These are phyloP conservation scores for Cactoblastis cactorum DNA, from an alignment of 2,888 invertebrate species.

Conservation along the genomic window DNA sequence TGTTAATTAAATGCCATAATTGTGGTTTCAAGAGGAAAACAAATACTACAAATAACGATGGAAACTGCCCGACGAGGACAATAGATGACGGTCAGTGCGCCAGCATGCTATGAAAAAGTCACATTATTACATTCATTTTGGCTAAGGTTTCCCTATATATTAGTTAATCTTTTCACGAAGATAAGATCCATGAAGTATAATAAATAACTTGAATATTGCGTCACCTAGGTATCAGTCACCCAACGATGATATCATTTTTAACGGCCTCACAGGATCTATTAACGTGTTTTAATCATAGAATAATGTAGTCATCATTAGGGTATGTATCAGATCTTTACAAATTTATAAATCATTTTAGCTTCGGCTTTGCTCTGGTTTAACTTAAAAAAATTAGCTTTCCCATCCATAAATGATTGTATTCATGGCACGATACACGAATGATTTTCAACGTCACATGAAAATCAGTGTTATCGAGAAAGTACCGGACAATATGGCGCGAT, in stretches of 20 bases:
- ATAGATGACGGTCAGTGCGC: conserved; percentile 35
- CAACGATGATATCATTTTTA: conserved; percentile 17
- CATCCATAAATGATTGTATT: too few species aligned
- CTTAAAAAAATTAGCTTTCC: too few species aligned
- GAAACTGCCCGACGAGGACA: conserved; percentile 26
- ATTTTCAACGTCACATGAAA: neutral
- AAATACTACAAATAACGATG: conserved; percentile 36
- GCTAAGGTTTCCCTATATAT: neutral
- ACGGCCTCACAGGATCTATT: conserved; percentile 13
- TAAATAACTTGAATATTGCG: conserved; percentile 4
- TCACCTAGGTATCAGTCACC: conserved; percentile 5
- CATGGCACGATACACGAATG: too few species aligned
- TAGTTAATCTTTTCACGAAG: neutral
- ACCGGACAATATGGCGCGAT: neutral
- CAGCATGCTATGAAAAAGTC: conserved; percentile 42
- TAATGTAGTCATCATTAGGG: conserved; percentile 16
- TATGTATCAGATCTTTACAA: conserved; percentile 1
- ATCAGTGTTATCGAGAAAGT: neutral
- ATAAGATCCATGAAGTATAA: neutral
- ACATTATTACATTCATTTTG: conserved; percentile 29
- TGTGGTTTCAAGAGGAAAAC: conserved; percentile 37
- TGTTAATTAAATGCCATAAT: conserved; percentile 28
- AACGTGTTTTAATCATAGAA: conserved; percentile 16
- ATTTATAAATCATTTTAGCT: too few species aligned
- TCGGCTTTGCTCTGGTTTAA: too few species aligned